Conservation (phyloP, 1,140 invertebrate species). For the Saccostrea echinata region DNA sequence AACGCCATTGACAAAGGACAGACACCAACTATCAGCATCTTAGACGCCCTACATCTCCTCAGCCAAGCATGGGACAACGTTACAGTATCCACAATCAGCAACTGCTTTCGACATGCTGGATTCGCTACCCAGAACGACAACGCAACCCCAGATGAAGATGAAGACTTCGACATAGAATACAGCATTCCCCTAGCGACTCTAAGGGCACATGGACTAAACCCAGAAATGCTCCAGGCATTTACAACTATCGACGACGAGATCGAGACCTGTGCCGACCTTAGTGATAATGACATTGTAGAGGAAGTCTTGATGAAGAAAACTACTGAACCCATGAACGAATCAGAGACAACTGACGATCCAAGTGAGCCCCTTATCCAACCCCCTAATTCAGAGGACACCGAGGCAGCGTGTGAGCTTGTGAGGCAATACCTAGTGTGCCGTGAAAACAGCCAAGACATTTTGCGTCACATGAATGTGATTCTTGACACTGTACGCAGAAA, state of each 20-base stretch:
- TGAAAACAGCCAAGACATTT: neutral
- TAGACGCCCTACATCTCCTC: neutral
- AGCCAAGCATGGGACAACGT: neutral
- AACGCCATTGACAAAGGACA: too few relatives aligned
- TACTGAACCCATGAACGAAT: neutral
- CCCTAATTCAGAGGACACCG: neutral
- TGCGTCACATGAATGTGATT: neutral
- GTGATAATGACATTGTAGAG: neutral
- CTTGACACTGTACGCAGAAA: too few relatives aligned
- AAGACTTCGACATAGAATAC: neutral
- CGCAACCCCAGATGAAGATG: neutral
- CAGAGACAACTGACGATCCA: neutral
- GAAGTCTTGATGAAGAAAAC: neutral
- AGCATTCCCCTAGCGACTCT: neutral
- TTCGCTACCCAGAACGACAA: neutral
- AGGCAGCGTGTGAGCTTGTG: neutral
- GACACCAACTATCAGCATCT: too few relatives aligned
- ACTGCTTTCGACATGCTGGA: slow-evolving; percentile 7
- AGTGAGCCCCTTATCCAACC: neutral
- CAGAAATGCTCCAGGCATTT: neutral
- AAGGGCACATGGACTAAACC: slow-evolving; percentile 1
- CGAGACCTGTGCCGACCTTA: neutral
- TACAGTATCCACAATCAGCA: neutral
- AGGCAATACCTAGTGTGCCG: neutral
- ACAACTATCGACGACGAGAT: neutral